A percentile compares a stretch with the other conserved stretches of the same genome.
Conservation (phyloP, 2,113 vertebrate species). For the Hiodon alosoides region DNA sequence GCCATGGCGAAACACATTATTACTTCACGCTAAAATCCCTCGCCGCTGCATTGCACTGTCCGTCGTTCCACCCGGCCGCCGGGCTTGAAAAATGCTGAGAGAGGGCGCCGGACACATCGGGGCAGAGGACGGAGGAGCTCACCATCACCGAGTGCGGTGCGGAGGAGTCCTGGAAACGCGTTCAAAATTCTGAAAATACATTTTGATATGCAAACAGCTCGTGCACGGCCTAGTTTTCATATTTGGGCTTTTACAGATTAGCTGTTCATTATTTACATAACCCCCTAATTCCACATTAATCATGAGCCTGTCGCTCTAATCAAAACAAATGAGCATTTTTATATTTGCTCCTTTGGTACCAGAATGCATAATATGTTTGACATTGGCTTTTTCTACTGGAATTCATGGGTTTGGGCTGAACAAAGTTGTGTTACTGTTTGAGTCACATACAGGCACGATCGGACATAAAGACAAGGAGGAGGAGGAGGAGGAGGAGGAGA, state of each 20-base stretch:
- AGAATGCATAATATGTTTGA: conserved; percentile 22
- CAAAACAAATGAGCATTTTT: conserved; percentile 37
- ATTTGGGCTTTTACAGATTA: conserved; percentile 19
- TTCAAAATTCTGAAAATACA: not conserved
- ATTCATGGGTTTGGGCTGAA: not conserved
- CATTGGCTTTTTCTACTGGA: conserved; percentile 4
- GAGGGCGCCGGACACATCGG: no score
- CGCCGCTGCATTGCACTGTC: no score
- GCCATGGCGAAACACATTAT: no score
- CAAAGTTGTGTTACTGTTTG: not conserved
- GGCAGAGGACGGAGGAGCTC: no score
- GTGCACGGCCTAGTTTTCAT: conserved; percentile 9
- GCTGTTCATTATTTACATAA: conserved; percentile 40
- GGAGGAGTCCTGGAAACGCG: not conserved
- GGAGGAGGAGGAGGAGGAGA: no score
- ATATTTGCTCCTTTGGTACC: conserved; percentile 32
- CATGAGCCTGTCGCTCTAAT: conserved; percentile 45
- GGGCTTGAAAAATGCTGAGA: no score
- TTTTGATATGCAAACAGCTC: conserved; percentile 7
- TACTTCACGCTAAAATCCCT: no score
- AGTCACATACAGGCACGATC: no score
- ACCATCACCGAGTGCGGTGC: not conserved
- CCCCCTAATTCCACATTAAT: conserved; percentile 38
- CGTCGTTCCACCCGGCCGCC: no score
- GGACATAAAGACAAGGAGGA: no score